Evolutionary conservation across 2,888 invertebrate genomes (phyloP).

Genomic region (Cancer borealis): DNA sequence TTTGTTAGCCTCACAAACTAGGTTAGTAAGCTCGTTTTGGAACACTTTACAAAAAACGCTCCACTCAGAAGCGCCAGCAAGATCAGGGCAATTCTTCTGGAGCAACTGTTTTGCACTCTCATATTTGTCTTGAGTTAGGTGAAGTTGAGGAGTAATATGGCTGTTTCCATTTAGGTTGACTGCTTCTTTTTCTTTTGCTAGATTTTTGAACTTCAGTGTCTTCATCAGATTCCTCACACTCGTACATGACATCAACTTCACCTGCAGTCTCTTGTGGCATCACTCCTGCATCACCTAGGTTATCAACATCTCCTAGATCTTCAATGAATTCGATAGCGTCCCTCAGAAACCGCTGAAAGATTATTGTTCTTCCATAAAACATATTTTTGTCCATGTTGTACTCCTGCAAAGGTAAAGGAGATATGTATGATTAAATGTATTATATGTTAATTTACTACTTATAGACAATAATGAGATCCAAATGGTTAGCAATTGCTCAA

Average conservation of each 20-base stretch:
- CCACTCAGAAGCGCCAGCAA: slow-evolving; percentile 48
- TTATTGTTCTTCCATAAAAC: slow-evolving; percentile 39
- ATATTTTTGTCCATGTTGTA: not conserved
- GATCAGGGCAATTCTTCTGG: slow-evolving; percentile 14
- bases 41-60: slow-evolving; percentile 35
- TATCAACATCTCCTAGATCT: slow-evolving; percentile 46
- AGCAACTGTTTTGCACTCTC: slow-evolving; percentile 54
- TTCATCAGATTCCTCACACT: not conserved
- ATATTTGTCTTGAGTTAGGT: not conserved
- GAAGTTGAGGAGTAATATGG: slow-evolving; percentile 31
- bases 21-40: slow-evolving; percentile 8
- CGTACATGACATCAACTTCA: slow-evolving; percentile 50
- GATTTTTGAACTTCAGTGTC: not conserved
- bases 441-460: no score
- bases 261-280: slow-evolving; percentile 48
- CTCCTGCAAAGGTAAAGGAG: not conserved
- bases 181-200: slow-evolving; percentile 41
- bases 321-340: slow-evolving; percentile 34
- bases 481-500: no score
- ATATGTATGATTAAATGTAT: no score
- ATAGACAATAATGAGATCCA: not conserved
- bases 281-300: not conserved
- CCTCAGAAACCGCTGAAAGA: slow-evolving; percentile 46
- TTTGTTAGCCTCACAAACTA: slow-evolving; percentile 50
- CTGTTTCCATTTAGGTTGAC: slow-evolving; percentile 17